Evolutionary conservation across 2,888 invertebrate species (phyloP).

Genomic region (Agrochola litura): DNA sequence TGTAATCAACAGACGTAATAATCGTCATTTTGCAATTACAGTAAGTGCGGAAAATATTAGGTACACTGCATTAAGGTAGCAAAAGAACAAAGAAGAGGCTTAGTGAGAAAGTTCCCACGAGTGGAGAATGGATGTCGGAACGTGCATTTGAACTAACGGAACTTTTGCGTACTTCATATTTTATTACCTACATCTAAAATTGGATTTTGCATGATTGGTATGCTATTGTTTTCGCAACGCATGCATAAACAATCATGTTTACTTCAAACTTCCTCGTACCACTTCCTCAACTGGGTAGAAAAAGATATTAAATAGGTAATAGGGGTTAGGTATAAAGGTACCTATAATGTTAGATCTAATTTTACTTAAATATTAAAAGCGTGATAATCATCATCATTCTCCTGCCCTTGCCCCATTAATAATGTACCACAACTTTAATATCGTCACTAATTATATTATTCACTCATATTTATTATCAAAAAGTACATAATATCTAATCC

Average conservation of each 20-base stretch:
- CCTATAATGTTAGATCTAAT: no score
- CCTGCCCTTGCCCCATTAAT: no score
- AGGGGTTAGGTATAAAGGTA: neutral
- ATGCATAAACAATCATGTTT: conserved; percentile 5
- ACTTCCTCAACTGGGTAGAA: neutral
- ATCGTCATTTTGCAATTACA: conserved; percentile 68
- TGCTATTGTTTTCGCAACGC: conserved; percentile 37
- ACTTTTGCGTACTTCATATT: conserved; percentile 40
- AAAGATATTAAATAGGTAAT: neutral
- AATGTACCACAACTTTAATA: no score
- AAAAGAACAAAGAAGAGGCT: conserved; percentile 57
- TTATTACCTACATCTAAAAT: conserved; percentile 25
- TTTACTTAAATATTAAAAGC: no score
- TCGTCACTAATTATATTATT: no score
- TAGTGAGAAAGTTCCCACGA: conserved; percentile 76
- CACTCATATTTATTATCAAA: no score
- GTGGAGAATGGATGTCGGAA: conserved; percentile 50
- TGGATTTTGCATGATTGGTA: conserved; percentile 27
- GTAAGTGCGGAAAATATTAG: conserved; percentile 60
- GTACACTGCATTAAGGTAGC: conserved; percentile 48
- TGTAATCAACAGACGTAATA: conserved; percentile 54
- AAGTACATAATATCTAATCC: no score
- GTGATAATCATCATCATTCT: no score
- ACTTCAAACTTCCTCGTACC: neutral
- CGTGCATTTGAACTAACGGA: conserved; percentile 66